Base-by-base conservation (phyloP, 2,113 vertebrate genomes). In the Hydropotes inermis region DNA sequence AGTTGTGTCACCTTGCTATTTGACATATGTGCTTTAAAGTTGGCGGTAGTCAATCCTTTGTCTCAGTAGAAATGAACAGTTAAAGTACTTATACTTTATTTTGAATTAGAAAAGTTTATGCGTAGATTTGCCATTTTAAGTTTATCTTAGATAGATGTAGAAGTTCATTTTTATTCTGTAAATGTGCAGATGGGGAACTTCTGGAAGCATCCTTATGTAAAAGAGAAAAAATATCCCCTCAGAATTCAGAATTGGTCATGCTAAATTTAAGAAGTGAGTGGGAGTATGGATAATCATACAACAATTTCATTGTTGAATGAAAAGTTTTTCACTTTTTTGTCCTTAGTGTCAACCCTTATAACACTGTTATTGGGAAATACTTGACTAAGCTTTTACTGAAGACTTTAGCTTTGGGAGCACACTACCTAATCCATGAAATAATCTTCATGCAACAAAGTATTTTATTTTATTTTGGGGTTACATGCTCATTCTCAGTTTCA, bases 161-260 rank as follows among this genome's bases (percentile, higher is more conserved):
- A 97, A 85, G 74, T 95, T 87, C 83, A 91, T 61, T 97, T 96
- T 87, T 87, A 83, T 83, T 97, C 43, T 55, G 39, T 79, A 54
- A 91, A 84, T 57, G 58, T 78, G 23, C 52, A 88, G 47, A 84
- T 88, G 61, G 36, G 54, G 39, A 76, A 64, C 55, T 87, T 97
- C 76, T 93, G 54, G 39, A 96, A 96, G 19, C 50, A 74, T 83
- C 21, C 28, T 79, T 79, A 2, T 76, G 30, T 45, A 60, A 61
- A 85, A 45, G 52, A 93, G 89, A 82, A 85, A 96, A 70, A 67
- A 23, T 74, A 15, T 67, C 60, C 13, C 19, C 55, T 60, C 25
- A 70, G 82, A 79, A 92, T 92, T 70, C 90, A 92, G 87, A 89
- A 90, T 76, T 95, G 74, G 25, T 84, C 23, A 8, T 43, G 27